Evolutionary conservation across 53 echinoderm and acorn worm species (phyloP).

Genomic region (Paracentrotus lividus): DNA sequence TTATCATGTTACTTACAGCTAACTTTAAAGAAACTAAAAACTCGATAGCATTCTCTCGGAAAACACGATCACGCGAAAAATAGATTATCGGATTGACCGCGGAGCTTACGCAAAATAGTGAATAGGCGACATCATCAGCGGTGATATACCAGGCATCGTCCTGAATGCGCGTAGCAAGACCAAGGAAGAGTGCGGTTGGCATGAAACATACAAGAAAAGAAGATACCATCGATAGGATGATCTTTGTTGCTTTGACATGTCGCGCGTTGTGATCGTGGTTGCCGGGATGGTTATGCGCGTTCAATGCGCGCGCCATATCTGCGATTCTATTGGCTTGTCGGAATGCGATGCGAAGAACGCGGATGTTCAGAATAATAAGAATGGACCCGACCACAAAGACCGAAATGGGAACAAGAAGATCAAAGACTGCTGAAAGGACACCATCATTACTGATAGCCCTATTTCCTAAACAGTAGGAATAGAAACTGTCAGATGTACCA

Average conservation of each 20-base stretch:
- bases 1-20: not conserved
- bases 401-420: slow-evolving; percentile 24
- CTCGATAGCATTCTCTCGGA: slow-evolving; percentile 28
- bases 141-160: not conserved
- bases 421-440: not conserved
- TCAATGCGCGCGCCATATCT: slow-evolving; percentile 11
- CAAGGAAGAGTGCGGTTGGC: slow-evolving; percentile 26
- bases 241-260: slow-evolving; percentile 53
- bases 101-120: slow-evolving; percentile 28
- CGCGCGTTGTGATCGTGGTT: not conserved
- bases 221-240: slow-evolving; percentile 40
- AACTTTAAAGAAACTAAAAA: not conserved
- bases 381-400: slow-evolving; percentile 36
- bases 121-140: slow-evolving; percentile 3
- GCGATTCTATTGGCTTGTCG: slow-evolving; percentile 57
- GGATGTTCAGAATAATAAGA: slow-evolving; percentile 42
- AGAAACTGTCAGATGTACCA: not conserved
- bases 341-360: slow-evolving; percentile 47
- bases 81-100: slow-evolving; percentile 44
- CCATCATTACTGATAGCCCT: not conserved
- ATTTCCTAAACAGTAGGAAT: slow-evolving; percentile 34
- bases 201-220: slow-evolving; percentile 44
- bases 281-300: not conserved
- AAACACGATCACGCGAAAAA: slow-evolving; percentile 53
- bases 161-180: slow-evolving; percentile 4